Percentiles rank a stretch among this genome's conserved stretches.
Evolutionary conservation across 2,113 vertebrate species (phyloP).

Genomic region (Caretta caretta): DNA sequence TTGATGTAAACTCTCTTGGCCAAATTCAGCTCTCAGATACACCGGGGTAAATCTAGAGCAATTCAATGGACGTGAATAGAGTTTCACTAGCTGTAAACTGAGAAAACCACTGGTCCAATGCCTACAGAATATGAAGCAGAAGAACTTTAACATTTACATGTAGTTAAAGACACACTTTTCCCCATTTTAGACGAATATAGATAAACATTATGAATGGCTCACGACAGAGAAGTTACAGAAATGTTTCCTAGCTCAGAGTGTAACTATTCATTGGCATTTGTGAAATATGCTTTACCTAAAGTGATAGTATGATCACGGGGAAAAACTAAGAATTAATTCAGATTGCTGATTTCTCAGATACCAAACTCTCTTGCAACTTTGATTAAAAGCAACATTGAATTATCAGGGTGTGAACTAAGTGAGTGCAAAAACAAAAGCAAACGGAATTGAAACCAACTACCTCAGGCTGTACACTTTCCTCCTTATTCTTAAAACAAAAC

Average conservation of each 20-base stretch:
- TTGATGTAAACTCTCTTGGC: neutral
- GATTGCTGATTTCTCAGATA: neutral
- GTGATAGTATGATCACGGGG: neutral
- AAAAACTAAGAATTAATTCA: neutral
- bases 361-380: neutral
- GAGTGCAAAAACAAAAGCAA: neutral
- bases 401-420: neutral
- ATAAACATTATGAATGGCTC: neutral
- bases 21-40: neutral
- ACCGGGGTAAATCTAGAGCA: neutral
- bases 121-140: neutral
- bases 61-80: neutral
- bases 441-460: neutral
- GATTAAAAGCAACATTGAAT: constrained; percentile 13
- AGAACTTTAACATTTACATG: constrained; percentile 4
- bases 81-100: neutral
- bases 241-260: neutral
- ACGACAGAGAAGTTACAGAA: neutral
- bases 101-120: neutral
- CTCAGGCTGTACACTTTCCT: neutral
- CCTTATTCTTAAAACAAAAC: neutral
- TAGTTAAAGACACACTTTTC: neutral
- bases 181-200: constrained; percentile 1
- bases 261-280: neutral
- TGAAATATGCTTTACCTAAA: neutral